These are phyloP conservation scores for Dynastes grantii DNA, from an alignment of 2,888 invertebrate genomes.

Conservation along the genomic window DNA sequence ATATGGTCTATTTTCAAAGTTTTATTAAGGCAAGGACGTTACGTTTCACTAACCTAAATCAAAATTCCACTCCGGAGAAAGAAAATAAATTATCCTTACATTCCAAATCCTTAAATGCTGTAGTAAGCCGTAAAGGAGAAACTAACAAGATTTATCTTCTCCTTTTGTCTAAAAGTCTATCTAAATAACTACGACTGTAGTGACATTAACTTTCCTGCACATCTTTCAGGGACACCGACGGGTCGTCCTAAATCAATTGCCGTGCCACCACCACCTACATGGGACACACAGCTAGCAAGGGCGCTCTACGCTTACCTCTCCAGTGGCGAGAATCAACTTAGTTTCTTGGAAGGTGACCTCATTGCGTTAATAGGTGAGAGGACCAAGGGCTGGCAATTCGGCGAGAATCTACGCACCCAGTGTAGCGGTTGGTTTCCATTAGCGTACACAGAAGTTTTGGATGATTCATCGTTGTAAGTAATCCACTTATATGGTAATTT, in stretches of 20 bases:
- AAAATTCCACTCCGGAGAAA: too few relatives aligned
- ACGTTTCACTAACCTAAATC: too few relatives aligned
- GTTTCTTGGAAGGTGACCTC: slow-evolving; percentile 92
- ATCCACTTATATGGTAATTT: slow-evolving; percentile 50
- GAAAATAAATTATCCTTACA: too few relatives aligned
- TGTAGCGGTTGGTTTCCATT: slow-evolving; percentile 96
- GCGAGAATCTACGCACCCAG: slow-evolving; percentile 94
- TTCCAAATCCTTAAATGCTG: too few relatives aligned
- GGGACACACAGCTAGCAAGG: slow-evolving; percentile 85
- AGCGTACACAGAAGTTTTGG: slow-evolving; percentile 91
- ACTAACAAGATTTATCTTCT: too few relatives aligned
- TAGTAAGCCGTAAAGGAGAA: neutral
- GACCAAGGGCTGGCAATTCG: slow-evolving; percentile 97
- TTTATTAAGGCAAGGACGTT: too few relatives aligned
- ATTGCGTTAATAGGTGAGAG: slow-evolving; percentile 91
- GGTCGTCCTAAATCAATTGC: slow-evolving; percentile 80
- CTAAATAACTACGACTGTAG: too few relatives aligned
- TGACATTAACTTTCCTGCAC: too few relatives aligned
- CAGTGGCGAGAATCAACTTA: slow-evolving; percentile 91
- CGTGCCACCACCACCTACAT: slow-evolving; percentile 74
- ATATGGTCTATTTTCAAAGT: too few relatives aligned
- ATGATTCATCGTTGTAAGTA: slow-evolving; percentile 77
- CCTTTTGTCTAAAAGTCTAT: too few relatives aligned
- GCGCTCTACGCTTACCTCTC: slow-evolving; percentile 93
- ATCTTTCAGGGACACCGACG: slow-evolving; percentile 61